A percentile compares a stretch with the other conserved stretches of the same genome.
Evolutionary conservation across 37 sponge, comb jelly and placozoan genomes (phyloP).

Genomic region (Theonella swinhoei): DNA sequence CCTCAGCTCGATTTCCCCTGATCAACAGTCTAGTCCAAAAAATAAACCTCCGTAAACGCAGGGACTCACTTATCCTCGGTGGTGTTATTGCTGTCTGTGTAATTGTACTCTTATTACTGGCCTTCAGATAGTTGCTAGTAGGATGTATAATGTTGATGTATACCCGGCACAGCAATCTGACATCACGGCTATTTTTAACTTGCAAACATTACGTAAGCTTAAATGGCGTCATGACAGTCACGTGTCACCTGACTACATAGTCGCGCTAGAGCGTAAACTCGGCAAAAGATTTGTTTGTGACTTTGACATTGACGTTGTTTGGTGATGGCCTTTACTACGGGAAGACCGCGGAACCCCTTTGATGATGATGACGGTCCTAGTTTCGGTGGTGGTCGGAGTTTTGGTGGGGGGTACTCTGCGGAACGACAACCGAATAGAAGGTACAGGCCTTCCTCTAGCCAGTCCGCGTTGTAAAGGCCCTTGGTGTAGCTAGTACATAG

Average conservation of each 20-base stretch:
- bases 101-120: constrained; percentile 83
- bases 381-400: constrained; percentile 9
- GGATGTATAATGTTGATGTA: not conserved
- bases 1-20: constrained; percentile 88
- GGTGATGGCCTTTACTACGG: too few species aligned
- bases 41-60: constrained; percentile 87
- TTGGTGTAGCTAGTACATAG: too few species aligned
- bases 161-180: too few species aligned
- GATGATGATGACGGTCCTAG: constrained; percentile 22
- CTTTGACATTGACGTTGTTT: too few species aligned
- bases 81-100: constrained; percentile 96
- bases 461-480: too few species aligned
- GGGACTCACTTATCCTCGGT: constrained; percentile 94
- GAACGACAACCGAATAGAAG: too few species aligned
- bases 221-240: too few species aligned
- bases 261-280: too few species aligned
- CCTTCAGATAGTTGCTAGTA: constrained; percentile 54
- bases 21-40: constrained; percentile 94
- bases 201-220: too few species aligned
- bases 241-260: too few species aligned
- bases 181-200: not conserved
- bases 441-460: too few species aligned
- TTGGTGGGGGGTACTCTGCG: not conserved
- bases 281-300: too few species aligned
- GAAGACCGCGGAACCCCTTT: constrained; percentile 26